Base-by-base conservation (phyloP, 2,888 invertebrate genomes). In the Athalia circularis region DNA sequence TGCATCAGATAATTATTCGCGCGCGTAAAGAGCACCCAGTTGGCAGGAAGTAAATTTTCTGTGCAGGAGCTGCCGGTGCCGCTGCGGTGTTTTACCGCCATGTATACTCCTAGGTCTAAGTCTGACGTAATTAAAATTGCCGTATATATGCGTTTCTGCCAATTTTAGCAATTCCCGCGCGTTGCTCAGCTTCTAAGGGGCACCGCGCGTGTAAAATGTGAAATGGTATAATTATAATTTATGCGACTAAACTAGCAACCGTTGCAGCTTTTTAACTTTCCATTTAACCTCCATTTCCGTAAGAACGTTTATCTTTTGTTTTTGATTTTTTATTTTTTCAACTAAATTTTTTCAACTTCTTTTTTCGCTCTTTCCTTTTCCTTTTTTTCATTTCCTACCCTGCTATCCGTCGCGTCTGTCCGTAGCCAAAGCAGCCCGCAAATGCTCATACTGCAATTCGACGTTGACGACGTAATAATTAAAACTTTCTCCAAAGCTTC, bases 141-240 rank as follows among this genome's bases (percentile, higher is more conserved):
- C 81, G 81, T 79, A 80, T n/a, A 54, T 29, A 29, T 29, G 29
- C 78, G 81, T 85, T 85, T 85, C 84, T 85, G 85, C 83, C 84
- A 85, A 85, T 85, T 85, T 84, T 85, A 84, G 84, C 85, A 85
- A 85, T 85, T 85, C 82, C 65, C 67, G 59, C 43, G 5, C 9
- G 65, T 70, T 72, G 76, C 64, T 5, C 8, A 57, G 74, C 47
- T 70, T 57, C 13, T 47, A 80, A 79, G 81, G 82, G 83, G 80
- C 79, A 82, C 80, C 29, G 29, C 29, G 29, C 29, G 29, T 29
- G 29, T 29, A 29, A 29, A 29, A 29, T 29, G 29, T 29, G 78
- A 80, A 83, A 85, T 82, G 80, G 81, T 81, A 82, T 81, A 85
- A 85, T 85, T 85, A 85, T 85, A 83, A 83, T 85, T 85, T 83